Percentiles rank a stretch among this genome's conserved stretches.
phyloP scores from a whole-genome alignment of 2,888 invertebrate species.

The Rhopalosiphum nymphaeae region DNA sequence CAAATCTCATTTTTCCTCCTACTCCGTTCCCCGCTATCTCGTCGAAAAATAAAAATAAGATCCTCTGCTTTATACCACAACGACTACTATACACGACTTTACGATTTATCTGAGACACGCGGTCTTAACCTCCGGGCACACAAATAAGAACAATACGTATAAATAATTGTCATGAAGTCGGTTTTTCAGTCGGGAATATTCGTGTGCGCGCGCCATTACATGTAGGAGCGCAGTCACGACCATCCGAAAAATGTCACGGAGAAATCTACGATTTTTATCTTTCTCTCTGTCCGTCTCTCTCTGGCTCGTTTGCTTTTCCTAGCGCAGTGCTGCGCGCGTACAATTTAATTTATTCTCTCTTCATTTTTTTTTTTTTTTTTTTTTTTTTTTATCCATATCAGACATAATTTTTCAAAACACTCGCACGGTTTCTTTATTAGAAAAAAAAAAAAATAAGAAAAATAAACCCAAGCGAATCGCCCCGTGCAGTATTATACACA shows the following conservation, averaged over 20 bases:
- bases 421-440: constrained; percentile 42
- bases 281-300: constrained; percentile 13
- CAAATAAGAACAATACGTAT: constrained; percentile 63
- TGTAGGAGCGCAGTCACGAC: constrained; percentile 54
- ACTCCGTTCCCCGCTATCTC: not conserved
- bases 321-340: not conserved
- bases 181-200: constrained; percentile 57
- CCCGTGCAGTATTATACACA: not conserved
- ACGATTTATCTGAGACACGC: constrained; percentile 64
- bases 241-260: constrained; percentile 63
- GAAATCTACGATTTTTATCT: constrained; percentile 64
- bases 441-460: constrained; percentile 13
- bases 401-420: constrained; percentile 53
- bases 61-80: constrained; percentile 3
- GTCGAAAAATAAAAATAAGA: not conserved
- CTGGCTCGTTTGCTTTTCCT: not conserved
- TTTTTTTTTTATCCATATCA: not conserved
- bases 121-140: constrained; percentile 33
- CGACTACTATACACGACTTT: constrained; percentile 46
- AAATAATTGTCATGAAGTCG: constrained; percentile 64
- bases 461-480: not conserved
- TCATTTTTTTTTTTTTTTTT: constrained; percentile 2
- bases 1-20: constrained; percentile 7
- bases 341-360: constrained; percentile 58
- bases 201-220: constrained; percentile 55